Conservation (phyloP, 2,888 invertebrate genomes). For the Eilema caniola region DNA sequence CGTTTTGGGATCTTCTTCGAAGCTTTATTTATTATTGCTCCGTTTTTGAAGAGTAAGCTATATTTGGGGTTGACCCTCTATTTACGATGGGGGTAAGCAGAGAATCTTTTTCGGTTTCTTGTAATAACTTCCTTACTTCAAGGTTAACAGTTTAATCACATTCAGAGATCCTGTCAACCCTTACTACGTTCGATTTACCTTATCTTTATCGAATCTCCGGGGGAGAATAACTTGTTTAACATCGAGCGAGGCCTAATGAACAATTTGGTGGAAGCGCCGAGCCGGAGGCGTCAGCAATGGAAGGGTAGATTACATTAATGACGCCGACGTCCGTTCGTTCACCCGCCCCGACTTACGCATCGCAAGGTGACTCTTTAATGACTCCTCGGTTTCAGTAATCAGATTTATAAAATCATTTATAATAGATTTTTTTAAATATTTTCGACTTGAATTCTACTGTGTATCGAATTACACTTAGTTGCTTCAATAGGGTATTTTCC, state of each 20-base stretch:
- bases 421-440: too few species aligned
- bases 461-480: too few species aligned
- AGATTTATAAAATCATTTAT: not conserved
- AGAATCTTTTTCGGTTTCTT: too few species aligned
- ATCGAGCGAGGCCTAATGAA: slow-evolving; percentile 24
- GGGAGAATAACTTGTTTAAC: slow-evolving; percentile 27
- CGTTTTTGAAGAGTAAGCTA: not conserved
- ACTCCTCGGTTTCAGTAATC: not conserved
- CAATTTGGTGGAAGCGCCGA: slow-evolving; percentile 35
- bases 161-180: not conserved
- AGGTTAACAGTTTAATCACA: not conserved
- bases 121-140: not conserved
- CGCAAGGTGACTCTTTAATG: slow-evolving; percentile 25
- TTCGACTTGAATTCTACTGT: too few species aligned
- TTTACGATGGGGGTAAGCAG: too few species aligned
- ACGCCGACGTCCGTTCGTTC: slow-evolving; percentile 54
- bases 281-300: slow-evolving; percentile 25
- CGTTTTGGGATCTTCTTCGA: not conserved
- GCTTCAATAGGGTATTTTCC: too few species aligned
- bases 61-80: not conserved
- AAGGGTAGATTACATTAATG: slow-evolving; percentile 49
- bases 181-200: not conserved
- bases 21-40: not conserved
- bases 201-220: not conserved
- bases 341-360: slow-evolving; percentile 37